phyloP scores from a whole-genome alignment of 2,888 invertebrate species.

The Meliscaeva auricollis region DNA sequence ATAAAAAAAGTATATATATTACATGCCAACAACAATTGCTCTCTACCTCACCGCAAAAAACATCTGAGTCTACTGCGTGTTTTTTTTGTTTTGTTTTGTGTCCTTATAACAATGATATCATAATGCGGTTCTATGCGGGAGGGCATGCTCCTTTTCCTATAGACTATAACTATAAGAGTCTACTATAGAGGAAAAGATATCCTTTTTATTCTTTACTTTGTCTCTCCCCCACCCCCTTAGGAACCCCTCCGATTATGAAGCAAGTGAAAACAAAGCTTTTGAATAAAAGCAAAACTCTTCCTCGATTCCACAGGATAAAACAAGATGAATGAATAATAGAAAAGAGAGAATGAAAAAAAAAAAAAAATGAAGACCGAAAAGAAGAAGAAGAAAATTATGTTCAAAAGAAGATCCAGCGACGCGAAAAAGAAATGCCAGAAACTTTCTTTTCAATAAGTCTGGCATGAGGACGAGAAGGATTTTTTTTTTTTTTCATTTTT shows the following conservation, averaged over 20 bases:
- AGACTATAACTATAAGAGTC: neutral
- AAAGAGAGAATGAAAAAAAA: conserved; percentile 6
- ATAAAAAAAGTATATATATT: conserved; percentile 43
- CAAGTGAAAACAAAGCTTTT: conserved; percentile 60
- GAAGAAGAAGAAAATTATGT: conserved; percentile 3
- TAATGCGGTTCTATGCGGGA: conserved; percentile 57
- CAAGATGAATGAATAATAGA: conserved; percentile 27
- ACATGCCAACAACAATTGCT: conserved; percentile 67
- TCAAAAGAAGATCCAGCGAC: conserved; percentile 41
- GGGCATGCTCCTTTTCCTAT: conserved; percentile 39
- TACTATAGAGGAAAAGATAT: conserved; percentile 34
- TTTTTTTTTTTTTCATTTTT: neutral
- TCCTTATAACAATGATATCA: conserved; percentile 58
- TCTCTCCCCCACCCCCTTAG: neutral
- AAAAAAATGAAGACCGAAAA: conserved; percentile 2
- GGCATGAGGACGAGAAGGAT: neutral
- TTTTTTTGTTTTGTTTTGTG: conserved; percentile 2
- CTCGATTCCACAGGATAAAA: conserved; percentile 49
- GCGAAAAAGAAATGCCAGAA: conserved; percentile 59
- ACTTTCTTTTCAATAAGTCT: conserved; percentile 64
- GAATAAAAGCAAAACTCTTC: conserved; percentile 49
- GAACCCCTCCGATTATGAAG: conserved; percentile 58
- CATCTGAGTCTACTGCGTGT: conserved; percentile 56
- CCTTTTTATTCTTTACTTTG: conserved; percentile 32
- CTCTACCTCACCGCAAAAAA: conserved; percentile 35